Base-by-base conservation (phyloP, 1,140 invertebrate genomes). In the Scaptomyza graminum region DNA sequence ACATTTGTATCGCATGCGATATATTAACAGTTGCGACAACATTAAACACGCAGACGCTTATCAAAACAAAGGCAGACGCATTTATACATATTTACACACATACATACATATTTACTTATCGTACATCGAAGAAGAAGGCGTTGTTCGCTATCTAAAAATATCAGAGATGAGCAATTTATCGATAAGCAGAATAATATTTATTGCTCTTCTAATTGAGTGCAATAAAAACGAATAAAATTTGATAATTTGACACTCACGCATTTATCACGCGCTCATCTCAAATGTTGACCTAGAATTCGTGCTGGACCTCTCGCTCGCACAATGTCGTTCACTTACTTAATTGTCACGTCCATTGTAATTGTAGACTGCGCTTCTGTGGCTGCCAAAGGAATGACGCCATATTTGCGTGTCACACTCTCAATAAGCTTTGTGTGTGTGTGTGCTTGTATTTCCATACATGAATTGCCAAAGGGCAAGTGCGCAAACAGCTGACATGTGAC, bases 401-500 rank as follows among this genome's bases (percentile, higher is more conserved):
- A 72, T 83, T 83, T 82, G 74, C 79, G 74, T 71, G 79, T 43
- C 44, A 66, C 43, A 60, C 56, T 73, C 51, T 67, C 55, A 47
- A 54, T 54, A 56, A 72, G 49, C 63, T 59, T 34, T 37, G 16
- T 43, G 31, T 72, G 47, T 39, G 18, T 54, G 37, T 51, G 15
- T 64, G 25, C 12, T 22, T 22, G 18, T 22, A 22, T 31, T 37
- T 2, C 3, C 3, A 12, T 37, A 12, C 7, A 34, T 41, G 43
- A 43, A 37, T 65, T 65, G 46, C 12, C 5, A 65, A 66, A 52
- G 41, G 71, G 55, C 47, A 39, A 59, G 59, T 44, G 50, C 57
- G 56, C 50, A 12, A 77, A 66, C 79, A 82, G 79, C 79, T 82
- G 79, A 79, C 79, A 83, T 74, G 83, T 83, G 75, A 79, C 75